Evolutionary conservation across 2,888 invertebrate species (phyloP).

Genomic region (Protonemura montana): DNA sequence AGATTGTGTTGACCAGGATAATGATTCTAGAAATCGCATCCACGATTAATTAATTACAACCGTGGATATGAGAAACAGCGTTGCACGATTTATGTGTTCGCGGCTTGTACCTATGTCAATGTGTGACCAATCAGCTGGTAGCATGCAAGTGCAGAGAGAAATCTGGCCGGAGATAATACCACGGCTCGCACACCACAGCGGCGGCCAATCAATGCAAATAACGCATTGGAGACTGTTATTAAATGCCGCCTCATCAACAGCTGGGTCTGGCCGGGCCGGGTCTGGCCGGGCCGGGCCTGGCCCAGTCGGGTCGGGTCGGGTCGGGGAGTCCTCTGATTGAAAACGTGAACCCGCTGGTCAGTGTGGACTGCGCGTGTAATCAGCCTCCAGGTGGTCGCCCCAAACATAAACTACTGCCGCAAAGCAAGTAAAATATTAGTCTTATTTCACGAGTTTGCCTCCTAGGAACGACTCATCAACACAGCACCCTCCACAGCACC

Average conservation of each 20-base stretch:
- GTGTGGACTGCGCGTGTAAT: neutral
- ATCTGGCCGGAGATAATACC: neutral
- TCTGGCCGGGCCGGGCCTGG: neutral
- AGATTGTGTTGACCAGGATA: too few relatives aligned
- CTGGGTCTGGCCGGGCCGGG: neutral
- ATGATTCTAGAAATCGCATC: neutral
- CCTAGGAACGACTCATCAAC: neutral
- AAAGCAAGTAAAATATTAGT: neutral
- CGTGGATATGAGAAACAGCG: neutral
- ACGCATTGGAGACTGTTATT: neutral
- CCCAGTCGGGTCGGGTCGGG: neutral
- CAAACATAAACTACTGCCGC: neutral
- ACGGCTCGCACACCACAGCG: too few relatives aligned
- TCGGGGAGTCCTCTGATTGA: neutral
- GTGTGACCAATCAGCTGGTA: neutral
- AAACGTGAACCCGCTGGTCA: neutral
- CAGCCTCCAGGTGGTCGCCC: neutral
- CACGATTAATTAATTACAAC: neutral
- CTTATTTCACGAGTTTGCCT: neutral
- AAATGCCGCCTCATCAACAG: neutral
- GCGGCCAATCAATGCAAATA: neutral
- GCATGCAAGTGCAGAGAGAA: neutral
- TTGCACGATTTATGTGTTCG: neutral
- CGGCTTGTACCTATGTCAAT: too few relatives aligned
- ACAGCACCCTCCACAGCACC: too few relatives aligned